Base-by-base conservation (phyloP, 2,113 vertebrate genomes). In the Haplochromis vanheusdeni region DNA sequence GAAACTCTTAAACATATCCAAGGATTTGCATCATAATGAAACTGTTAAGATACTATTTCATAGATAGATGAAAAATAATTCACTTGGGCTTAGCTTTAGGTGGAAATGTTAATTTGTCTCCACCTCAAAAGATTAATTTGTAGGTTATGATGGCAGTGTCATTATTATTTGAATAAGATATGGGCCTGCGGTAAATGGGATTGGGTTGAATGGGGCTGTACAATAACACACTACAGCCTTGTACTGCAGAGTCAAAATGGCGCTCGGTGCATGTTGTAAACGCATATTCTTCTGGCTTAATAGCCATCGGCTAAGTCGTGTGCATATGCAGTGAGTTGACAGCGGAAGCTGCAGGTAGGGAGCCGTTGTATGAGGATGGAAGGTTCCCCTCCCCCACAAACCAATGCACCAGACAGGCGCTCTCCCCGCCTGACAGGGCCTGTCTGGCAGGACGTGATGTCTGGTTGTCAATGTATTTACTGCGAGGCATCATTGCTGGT, bases 341-440 rank as follows among this genome's bases (percentile, higher is more conserved):
- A 87, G 87, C 79, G 82, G 87, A 92, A 89, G 87, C 89, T 73
- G 89, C 95, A 94, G 94, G 94, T 94, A 94, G 89, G 86, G 88
- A 81, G 81, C 84, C 58, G 75, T 91, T 89, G 65, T 86, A 70
- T 68, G 65, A 80, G 80, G 70, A 81, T 83, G 77, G 89, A 86
- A 86, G 81, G 56, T n/a, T n/a, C 91, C 93, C 93, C 87, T 87
- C 92, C 91, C 91, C 92, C 90, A 84, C 84, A 79, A 47, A 87
- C 58, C 75, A 82, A 84, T 52, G 87, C 86, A 77, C 92, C 73
- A 92, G 86, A 86, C 87, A 28, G 85, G 3, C 77, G 68, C 85
- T 79, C 79, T 79, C 51, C 68, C 62, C 2, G 87, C 83, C 87
- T 88, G 86, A 83, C 91, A 31, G 70, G 80, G 75, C 83, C 86